phyloP scores from a whole-genome alignment of 2,113 vertebrate genomes.

The Leptobrachium ailaonicum region DNA sequence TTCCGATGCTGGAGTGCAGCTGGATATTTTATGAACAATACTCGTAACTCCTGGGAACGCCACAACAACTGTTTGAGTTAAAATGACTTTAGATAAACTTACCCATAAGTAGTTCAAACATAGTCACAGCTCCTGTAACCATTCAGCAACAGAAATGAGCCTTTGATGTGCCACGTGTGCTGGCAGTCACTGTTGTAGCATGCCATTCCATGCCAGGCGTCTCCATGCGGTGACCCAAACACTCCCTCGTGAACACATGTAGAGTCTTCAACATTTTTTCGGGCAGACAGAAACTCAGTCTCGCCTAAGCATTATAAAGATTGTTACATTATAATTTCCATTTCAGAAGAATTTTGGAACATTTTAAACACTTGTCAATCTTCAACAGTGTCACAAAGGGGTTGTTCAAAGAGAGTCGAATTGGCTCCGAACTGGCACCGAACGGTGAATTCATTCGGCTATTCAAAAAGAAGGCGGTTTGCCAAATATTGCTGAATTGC shows the following conservation, averaged over 20 bases:
- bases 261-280: not conserved
- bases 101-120: constrained; percentile 5
- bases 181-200: constrained; percentile 29
- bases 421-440: no score
- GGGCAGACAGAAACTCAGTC: not conserved
- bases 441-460: no score
- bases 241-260: constrained; percentile 1
- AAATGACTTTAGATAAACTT: constrained; percentile 21
- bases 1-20: no score
- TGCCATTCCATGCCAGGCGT: constrained; percentile 11
- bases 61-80: constrained; percentile 33
- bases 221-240: not conserved
- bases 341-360: no score
- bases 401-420: no score
- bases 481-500: no score
- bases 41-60: not conserved
- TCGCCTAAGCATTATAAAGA: no score
- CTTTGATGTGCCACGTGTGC: constrained; percentile 39
- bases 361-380: no score
- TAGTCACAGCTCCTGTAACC: constrained; percentile 1
- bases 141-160: not conserved
- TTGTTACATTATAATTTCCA: no score
- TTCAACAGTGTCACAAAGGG: no score
- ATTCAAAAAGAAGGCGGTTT: no score
- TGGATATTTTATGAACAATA: not conserved